Percentiles rank a stretch among this genome's conserved stretches.
These are phyloP conservation scores for Oreochromis tanganicae DNA, from an alignment of 2,113 vertebrate species.

Conservation along the genomic window DNA sequence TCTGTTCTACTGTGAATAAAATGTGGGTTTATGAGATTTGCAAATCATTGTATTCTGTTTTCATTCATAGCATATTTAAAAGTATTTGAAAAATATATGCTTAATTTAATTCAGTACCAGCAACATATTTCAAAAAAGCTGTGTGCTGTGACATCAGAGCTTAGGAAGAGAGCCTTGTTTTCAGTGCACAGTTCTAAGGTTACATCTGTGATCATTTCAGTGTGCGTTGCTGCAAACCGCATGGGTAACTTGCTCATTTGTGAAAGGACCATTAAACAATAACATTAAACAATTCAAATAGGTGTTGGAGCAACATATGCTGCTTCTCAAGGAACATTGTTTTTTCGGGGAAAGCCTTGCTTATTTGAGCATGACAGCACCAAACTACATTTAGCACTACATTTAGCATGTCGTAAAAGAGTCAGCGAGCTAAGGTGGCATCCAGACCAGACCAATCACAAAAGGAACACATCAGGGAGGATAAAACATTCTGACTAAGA, in stretches of 20 bases:
- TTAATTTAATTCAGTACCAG: background rate
- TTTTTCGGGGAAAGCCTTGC: background rate
- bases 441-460: background rate
- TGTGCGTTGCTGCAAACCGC: background rate
- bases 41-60: background rate
- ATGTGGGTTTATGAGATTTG: background rate
- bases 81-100: background rate
- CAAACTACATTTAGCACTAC: background rate
- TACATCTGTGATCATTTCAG: background rate
- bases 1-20: background rate
- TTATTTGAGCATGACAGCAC: background rate
- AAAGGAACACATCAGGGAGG: background rate
- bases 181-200: background rate
- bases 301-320: background rate
- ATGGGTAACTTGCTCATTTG: background rate
- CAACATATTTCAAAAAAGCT: background rate
- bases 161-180: background rate
- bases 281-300: background rate
- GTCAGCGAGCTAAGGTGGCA: background rate
- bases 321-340: background rate
- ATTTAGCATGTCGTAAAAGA: background rate
- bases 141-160: background rate
- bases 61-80: background rate
- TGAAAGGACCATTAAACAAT: background rate
- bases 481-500: background rate